Evolutionary conservation across 2,888 invertebrate genomes (phyloP).

Genomic region (Beris chalybata): DNA sequence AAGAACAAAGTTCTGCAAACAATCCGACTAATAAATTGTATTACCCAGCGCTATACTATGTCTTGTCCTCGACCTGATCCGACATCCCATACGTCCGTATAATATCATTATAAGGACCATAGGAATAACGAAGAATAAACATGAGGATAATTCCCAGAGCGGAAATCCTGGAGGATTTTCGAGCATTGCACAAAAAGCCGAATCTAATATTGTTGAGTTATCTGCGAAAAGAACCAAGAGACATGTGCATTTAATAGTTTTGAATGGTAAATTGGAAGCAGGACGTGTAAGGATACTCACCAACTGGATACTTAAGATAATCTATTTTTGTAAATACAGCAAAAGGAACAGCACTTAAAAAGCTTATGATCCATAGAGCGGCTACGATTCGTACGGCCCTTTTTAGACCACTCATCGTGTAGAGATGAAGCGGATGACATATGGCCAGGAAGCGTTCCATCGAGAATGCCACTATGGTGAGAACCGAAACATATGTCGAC

Average conservation of each 20-base stretch:
- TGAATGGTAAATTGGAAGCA: neutral
- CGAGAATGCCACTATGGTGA: conserved; percentile 91
- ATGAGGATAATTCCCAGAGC: conserved; percentile 77
- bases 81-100: conserved; percentile 76
- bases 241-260: conserved; percentile 19
- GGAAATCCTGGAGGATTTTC: conserved; percentile 65
- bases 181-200: conserved; percentile 79
- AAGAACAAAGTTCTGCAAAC: neutral
- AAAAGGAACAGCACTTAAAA: conserved; percentile 76
- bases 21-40: conserved; percentile 9
- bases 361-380: conserved; percentile 74
- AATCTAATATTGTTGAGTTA: conserved; percentile 63
- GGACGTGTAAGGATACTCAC: conserved; percentile 52
- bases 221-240: conserved; percentile 48
- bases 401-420: conserved; percentile 80
- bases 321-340: conserved; percentile 73
- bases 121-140: conserved; percentile 79
- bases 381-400: conserved; percentile 80
- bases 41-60: conserved; percentile 57
- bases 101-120: conserved; percentile 74
- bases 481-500: conserved; percentile 85
- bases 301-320: conserved; percentile 73
- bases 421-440: conserved; percentile 82
- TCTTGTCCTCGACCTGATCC: conserved; percentile 62
- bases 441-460: conserved; percentile 89